phyloP scores from a whole-genome alignment of 2,888 invertebrate genomes.

The Adela reaumurella region DNA sequence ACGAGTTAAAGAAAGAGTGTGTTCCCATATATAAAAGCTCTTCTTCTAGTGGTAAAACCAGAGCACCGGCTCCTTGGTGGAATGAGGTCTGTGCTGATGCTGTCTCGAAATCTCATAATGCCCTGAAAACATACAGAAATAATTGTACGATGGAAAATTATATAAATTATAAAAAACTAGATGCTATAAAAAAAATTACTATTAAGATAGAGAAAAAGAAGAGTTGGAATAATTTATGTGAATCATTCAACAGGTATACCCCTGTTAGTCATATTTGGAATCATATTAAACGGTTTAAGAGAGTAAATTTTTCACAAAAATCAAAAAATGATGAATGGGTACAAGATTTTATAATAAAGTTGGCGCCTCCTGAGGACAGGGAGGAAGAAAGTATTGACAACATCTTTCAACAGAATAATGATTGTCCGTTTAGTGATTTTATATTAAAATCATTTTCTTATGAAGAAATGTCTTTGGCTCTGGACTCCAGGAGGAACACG shows the following conservation, averaged over 20 bases:
- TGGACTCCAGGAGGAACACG: no score
- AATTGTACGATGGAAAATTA: constrained; percentile 6
- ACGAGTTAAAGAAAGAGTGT: constrained; percentile 1
- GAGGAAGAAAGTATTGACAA: no score
- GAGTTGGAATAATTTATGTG: constrained; percentile 9
- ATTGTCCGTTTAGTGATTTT: no score
- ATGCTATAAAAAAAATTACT: constrained; percentile 9
- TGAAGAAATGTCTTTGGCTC: no score
- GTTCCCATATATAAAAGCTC: no score
- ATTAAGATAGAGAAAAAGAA: constrained; percentile 7
- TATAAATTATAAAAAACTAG: constrained; percentile 10
- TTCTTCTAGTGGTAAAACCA: not conserved
- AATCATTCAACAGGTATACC: constrained; percentile 10
- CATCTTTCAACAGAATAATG: no score
- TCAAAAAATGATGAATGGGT: no score
- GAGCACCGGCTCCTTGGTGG: constrained; percentile 9
- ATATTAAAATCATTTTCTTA: no score
- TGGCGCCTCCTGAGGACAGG: no score
- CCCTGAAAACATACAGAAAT: constrained; percentile 5
- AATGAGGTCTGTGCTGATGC: constrained; percentile 7
- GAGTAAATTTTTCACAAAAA: no score
- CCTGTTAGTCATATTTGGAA: constrained; percentile 6
- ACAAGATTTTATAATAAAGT: no score
- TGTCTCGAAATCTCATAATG: constrained; percentile 7
- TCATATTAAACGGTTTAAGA: no score